These are phyloP conservation scores for Parazoanthus swiftii DNA, from an alignment of 92 coral and sea anemone genomes.

Conservation along the genomic window DNA sequence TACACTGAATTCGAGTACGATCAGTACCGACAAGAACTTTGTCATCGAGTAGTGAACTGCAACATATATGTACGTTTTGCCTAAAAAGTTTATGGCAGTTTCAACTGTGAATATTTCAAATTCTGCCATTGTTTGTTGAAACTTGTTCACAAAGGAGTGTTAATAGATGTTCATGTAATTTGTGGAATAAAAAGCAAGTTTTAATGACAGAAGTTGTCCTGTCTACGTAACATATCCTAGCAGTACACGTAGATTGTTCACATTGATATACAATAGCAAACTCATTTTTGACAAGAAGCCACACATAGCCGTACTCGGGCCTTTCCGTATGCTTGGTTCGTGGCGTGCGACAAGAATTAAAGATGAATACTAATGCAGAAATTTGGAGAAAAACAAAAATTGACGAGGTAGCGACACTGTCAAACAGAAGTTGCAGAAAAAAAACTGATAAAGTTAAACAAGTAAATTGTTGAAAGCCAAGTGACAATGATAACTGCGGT, in stretches of 20 bases:
- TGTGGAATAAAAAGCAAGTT: neutral
- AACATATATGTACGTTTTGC: too few relatives aligned
- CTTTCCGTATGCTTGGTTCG: neutral
- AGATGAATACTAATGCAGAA: constrained; percentile 70
- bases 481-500: constrained; percentile 63
- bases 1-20: too few relatives aligned
- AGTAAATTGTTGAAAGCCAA: constrained; percentile 64
- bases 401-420: constrained; percentile 46
- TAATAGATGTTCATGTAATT: neutral
- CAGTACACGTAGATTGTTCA: too few relatives aligned
- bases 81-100: neutral
- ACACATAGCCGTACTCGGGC: too few relatives aligned
- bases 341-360: constrained; percentile 72
- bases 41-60: too few relatives aligned
- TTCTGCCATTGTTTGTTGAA: neutral
- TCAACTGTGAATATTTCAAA: neutral
- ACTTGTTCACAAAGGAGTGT: neutral
- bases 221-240: too few relatives aligned
- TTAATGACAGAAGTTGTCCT: too few relatives aligned
- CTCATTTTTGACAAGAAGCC: too few relatives aligned
- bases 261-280: too few relatives aligned
- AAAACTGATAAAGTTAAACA: constrained; percentile 58
- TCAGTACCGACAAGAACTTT: too few relatives aligned
- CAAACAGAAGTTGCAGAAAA: too few relatives aligned
- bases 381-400: constrained; percentile 60